These are phyloP conservation scores for Halichoerus grypus DNA, from an alignment of 2,113 vertebrate genomes.

Conservation along the genomic window DNA sequence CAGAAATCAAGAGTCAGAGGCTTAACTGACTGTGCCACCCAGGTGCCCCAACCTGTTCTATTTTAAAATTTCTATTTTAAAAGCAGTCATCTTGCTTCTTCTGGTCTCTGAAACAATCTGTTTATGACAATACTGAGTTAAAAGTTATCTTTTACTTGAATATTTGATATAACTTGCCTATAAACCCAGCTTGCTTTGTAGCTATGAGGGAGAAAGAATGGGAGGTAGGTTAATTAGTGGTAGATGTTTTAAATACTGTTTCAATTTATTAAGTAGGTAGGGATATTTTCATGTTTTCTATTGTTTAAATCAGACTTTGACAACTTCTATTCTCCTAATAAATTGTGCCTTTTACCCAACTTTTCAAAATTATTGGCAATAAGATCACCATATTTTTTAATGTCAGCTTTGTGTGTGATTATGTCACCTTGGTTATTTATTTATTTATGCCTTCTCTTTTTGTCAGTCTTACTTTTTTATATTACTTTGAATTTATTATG, in stretches of 20 bases:
- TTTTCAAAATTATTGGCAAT: slow-evolving; percentile 21
- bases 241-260: background rate
- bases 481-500: slow-evolving; percentile 37
- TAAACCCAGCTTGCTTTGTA: background rate
- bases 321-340: slow-evolving; percentile 9
- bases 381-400: background rate
- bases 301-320: background rate
- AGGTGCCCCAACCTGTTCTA: background rate
- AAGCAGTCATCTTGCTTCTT: background rate
- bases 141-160: background rate
- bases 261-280: background rate
- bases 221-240: background rate
- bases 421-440: background rate
- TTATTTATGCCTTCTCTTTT: background rate
- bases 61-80: background rate
- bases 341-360: background rate
- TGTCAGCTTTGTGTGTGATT: background rate
- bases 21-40: background rate
- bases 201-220: rapidly evolving
- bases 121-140: background rate
- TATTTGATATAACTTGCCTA: background rate
- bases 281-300: background rate
- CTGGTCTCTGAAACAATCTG: background rate
- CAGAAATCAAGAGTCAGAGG: background rate
- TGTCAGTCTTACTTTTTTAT: slow-evolving; percentile 5